Evolutionary conservation across 2,888 invertebrate genomes (phyloP).

Genomic region (Euzetes globulus): DNA sequence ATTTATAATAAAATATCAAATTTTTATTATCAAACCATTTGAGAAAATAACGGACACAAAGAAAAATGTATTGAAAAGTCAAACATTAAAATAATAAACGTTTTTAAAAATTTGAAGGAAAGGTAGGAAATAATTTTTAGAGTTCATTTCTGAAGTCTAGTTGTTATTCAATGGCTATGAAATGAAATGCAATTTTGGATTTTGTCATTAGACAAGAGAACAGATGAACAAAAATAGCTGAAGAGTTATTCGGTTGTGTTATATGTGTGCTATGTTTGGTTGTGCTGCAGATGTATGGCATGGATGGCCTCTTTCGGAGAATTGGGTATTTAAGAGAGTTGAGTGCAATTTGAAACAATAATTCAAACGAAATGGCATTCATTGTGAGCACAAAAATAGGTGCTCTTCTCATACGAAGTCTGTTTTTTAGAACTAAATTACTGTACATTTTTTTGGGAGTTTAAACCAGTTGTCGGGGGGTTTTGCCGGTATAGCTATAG

Average conservation of each 20-base stretch:
- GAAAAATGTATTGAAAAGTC: not conserved
- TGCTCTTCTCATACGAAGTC: not conserved
- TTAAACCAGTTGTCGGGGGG: slow-evolving; percentile 3
- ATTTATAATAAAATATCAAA: not conserved
- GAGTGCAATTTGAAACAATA: slow-evolving; percentile 24
- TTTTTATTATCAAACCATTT: not conserved
- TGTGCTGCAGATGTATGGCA: slow-evolving; percentile 7
- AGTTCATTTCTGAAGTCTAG: not conserved
- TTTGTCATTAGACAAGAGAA: slow-evolving; percentile 3
- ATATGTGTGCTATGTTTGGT: not conserved
- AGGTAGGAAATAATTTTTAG: not conserved
- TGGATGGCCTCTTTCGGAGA: slow-evolving; percentile 28
- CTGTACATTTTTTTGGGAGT: not conserved
- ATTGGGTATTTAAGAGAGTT: slow-evolving; percentile 2
- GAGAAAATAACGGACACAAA: not conserved
- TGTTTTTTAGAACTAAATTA: slow-evolving; percentile 17
- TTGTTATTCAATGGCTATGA: not conserved
- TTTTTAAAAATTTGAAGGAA: too few species aligned
- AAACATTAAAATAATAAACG: not conserved
- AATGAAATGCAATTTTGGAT: not conserved
- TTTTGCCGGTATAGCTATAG: not conserved
- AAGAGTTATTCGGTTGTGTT: not conserved
- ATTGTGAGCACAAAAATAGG: not conserved
- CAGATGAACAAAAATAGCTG: not conserved
- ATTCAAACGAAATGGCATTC: slow-evolving; percentile 21